Percentiles rank a stretch among this genome's conserved stretches.
These are phyloP conservation scores for Benthosema pterotum DNA, from an alignment of 2,797 vertebrate genomes.

Conservation along the genomic window DNA sequence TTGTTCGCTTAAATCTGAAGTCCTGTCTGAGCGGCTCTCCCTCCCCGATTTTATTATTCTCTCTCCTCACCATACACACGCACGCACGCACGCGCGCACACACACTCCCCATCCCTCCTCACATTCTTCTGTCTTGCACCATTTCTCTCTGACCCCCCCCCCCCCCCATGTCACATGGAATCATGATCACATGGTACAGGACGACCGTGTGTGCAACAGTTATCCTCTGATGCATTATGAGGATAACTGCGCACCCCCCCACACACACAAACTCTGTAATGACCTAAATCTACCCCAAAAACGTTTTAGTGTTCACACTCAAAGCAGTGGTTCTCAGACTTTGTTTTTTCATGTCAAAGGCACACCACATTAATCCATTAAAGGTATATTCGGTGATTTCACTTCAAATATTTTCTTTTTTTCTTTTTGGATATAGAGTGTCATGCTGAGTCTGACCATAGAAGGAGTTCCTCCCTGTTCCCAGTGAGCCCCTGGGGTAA, in stretches of 20 bases:
- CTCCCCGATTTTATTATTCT: background rate
- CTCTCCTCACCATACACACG: background rate
- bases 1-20: constrained; percentile 21
- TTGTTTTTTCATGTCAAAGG: too few species aligned
- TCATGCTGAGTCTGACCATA: too few species aligned
- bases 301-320: too few species aligned
- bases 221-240: constrained; percentile 5
- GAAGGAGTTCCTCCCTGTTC: too few species aligned
- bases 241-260: background rate
- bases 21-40: background rate
- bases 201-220: constrained; percentile 10
- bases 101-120: constrained; percentile 26
- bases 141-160: constrained; percentile 30
- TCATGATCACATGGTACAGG: constrained; percentile 28
- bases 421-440: too few species aligned
- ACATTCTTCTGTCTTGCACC: constrained; percentile 38
- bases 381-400: too few species aligned
- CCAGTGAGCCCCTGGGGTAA: too few species aligned
- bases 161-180: constrained; percentile 58
- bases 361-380: too few species aligned
- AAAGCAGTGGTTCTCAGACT: too few species aligned
- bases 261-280: background rate
- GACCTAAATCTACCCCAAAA: background rate
- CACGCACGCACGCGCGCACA: too few species aligned
- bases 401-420: too few species aligned